Evolutionary conservation across 2,113 vertebrate species (phyloP), one percentile per base, ranked within the genome.

Genomic region (Otolemur garnettii): DNA sequence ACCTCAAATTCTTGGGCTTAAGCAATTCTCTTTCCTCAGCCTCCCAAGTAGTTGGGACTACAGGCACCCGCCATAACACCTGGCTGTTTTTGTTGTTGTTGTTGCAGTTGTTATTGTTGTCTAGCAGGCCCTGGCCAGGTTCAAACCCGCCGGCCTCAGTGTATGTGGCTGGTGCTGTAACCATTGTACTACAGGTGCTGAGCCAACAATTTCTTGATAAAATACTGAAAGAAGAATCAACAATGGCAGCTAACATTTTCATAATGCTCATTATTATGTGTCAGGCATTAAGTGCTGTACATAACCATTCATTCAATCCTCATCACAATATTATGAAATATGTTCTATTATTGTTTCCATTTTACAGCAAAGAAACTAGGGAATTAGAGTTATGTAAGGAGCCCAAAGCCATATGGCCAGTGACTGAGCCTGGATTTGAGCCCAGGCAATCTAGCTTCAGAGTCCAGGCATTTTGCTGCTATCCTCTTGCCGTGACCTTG

Each of bases 361-460:
- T 69, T 77, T 69, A 90, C 12, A 93, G 59, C 72, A 30, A 83
- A 38, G 64, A 90, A 94, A 87, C 53, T 50, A 35, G 30, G 77
- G n/a, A 78, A 72, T 30, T 50, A 84, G n/a, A 82, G 9, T 77
- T 90, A 78, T 59, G 24, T 55, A 62, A 82, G 28, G 89, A 45
- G 57, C 7, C 14, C 45, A 57, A 87, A 90, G 60, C 30, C 17
- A 60, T 38, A 80, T 30, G 77, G 38, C 26, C 69, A 50, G 17
- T 59, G 68, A 53, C 59, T 33, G 33, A 42, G 26, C n/a, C 30
- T 53, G 35, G 62, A 60, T 92, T n/a, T 86, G 21, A 92, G 86
- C 38, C 10, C 26, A 33, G 64, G 28, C 68, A 93, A 55, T 60
- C 12, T 74, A 38, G 2, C 14, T 91, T 83, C 33, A 79, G 26